These are phyloP conservation scores for Noctua janthina DNA, from an alignment of 2,888 invertebrate genomes.

Conservation along the genomic window DNA sequence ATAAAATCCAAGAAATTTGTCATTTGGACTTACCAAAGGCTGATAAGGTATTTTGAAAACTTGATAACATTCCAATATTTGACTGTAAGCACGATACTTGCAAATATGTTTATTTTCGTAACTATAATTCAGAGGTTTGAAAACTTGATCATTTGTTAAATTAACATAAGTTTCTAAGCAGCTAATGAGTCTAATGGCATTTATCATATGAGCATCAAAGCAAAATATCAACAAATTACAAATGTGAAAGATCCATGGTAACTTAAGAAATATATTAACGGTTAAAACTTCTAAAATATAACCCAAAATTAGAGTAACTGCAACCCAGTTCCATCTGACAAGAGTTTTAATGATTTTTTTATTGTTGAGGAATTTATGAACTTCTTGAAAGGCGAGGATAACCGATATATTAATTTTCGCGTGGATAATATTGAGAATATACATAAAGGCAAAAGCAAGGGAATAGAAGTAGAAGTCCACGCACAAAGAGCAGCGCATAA, in stretches of 20 bases:
- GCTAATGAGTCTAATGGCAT: slow-evolving; percentile 5
- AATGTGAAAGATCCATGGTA: not conserved
- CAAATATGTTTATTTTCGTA: not conserved
- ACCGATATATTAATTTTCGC: not conserved
- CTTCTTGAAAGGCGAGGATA: not conserved
- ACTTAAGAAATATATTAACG: not conserved
- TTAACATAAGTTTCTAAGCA: slow-evolving; percentile 11
- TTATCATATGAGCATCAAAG: slow-evolving; percentile 20
- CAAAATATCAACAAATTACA: not conserved
- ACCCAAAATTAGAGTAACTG: not conserved
- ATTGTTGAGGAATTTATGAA: not conserved
- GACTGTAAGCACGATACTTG: slow-evolving; percentile 2
- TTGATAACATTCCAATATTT: slow-evolving; percentile 21
- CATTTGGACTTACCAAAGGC: slow-evolving; percentile 21
- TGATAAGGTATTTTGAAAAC: not conserved
- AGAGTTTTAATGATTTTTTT: not conserved
- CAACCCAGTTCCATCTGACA: slow-evolving; percentile 20
- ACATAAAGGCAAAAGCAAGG: not conserved
- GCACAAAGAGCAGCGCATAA: not conserved
- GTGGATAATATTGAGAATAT: slow-evolving; percentile 2
- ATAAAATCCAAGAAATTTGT: too few relatives aligned
- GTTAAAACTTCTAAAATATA: not conserved
- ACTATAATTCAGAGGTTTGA: not conserved
- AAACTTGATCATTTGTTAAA: not conserved
- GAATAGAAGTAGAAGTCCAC: not conserved